Evolutionary conservation across 2,797 vertebrate genomes (phyloP).

Genomic region (Erethizon dorsatum): DNA sequence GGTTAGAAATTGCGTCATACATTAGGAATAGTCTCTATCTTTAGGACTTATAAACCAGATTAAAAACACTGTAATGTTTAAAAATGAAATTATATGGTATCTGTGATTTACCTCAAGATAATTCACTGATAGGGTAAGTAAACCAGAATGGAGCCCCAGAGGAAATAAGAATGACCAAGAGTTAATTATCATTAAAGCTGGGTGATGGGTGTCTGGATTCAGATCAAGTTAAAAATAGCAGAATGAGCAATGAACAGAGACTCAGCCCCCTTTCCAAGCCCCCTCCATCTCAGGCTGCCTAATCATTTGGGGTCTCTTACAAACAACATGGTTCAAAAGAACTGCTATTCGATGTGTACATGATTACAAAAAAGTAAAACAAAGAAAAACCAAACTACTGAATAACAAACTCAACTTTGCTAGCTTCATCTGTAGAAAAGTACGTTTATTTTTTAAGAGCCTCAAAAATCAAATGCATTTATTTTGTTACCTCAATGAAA

Average conservation of each 20-base stretch:
- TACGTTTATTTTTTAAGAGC: not conserved
- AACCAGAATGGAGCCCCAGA: not conserved
- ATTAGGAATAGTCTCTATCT: not conserved
- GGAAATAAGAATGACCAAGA: not conserved
- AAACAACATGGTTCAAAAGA: not conserved
- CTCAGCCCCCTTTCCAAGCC: not conserved
- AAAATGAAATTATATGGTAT: not conserved
- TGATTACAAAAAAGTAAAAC: not conserved
- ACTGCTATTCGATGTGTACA: not conserved
- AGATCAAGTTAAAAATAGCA: not conserved
- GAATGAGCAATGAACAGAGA: not conserved
- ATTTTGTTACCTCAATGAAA: conserved; percentile 37
- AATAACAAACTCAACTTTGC: conserved; percentile 35
- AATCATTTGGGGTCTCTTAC: not conserved
- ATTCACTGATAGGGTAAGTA: not conserved
- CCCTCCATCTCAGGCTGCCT: not conserved
- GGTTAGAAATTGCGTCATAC: not conserved
- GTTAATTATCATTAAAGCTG: not conserved
- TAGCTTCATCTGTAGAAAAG: not conserved
- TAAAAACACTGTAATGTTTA: not conserved
- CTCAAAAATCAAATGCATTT: not conserved
- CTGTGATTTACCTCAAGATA: not conserved
- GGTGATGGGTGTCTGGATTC: not conserved
- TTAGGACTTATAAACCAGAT: not conserved
- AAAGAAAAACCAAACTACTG: not conserved